A percentile compares a stretch with the other conserved stretches of the same genome.
phyloP scores from a whole-genome alignment of 2,888 invertebrate species.

The Lymantria monacha region DNA sequence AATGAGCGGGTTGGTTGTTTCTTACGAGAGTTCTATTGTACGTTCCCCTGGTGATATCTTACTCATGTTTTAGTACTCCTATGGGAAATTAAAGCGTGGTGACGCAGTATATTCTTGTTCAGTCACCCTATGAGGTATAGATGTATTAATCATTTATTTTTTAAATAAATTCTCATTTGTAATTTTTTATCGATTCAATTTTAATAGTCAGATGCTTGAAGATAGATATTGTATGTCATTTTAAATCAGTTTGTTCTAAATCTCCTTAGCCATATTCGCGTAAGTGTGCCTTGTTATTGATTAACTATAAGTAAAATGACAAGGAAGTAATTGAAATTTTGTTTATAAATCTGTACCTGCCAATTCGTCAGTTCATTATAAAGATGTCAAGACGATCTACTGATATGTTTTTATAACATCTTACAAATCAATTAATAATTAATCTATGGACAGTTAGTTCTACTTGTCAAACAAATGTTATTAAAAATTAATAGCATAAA shows the following conservation, averaged over 20 bases:
- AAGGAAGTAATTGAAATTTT: neutral
- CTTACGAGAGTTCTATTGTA: too few species aligned
- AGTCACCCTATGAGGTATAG: too few species aligned
- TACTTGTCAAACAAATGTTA: constrained; percentile 15
- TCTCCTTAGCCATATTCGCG: neutral
- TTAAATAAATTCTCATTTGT: too few species aligned
- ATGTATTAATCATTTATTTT: too few species aligned
- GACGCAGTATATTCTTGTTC: too few species aligned
- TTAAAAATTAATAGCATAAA: neutral
- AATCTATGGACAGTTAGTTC: constrained; percentile 19
- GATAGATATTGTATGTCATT: too few species aligned
- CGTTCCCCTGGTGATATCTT: too few species aligned
- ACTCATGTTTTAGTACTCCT: too few species aligned
- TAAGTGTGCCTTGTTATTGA: neutral
- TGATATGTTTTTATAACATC: constrained; percentile 12
- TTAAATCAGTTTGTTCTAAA: neutral
- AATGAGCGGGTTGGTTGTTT: too few species aligned
- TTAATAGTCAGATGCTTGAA: too few species aligned
- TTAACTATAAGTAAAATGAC: neutral
- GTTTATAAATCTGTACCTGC: constrained; percentile 1
- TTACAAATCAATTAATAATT: constrained; percentile 13
- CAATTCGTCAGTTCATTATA: constrained; percentile 2
- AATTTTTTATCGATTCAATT: too few species aligned
- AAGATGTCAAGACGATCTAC: constrained; percentile 5
- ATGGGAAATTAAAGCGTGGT: too few species aligned